Evolutionary conservation across 2,888 invertebrate species (phyloP).

Genomic region (Aplocera efformata): DNA sequence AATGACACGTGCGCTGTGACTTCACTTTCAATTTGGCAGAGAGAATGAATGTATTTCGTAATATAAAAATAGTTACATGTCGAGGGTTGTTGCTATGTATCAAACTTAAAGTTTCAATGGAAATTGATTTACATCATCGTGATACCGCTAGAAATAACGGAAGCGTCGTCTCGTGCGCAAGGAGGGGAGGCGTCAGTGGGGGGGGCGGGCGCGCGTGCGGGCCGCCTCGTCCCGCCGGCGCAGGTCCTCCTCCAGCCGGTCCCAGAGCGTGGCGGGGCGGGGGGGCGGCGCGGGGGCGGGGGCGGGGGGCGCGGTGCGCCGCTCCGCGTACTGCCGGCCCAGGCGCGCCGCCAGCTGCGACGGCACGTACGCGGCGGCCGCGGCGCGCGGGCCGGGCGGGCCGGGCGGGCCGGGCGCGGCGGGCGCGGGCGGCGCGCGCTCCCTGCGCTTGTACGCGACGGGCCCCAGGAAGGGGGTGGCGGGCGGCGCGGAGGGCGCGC

Average conservation of each 20-base stretch:
- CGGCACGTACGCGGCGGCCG: slow-evolving; percentile 1
- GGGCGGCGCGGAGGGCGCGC: not conserved
- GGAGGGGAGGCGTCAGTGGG: not conserved
- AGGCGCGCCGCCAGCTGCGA: slow-evolving; percentile 1
- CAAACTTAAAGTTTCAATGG: too few species aligned
- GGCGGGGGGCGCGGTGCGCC: not conserved
- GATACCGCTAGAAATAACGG: too few species aligned
- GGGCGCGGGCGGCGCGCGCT: not conserved
- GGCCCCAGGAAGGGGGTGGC: not conserved
- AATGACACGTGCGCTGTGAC: too few species aligned
- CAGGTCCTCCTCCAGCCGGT: slow-evolving; percentile 1
- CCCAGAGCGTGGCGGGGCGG: not conserved
- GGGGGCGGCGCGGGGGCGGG: not conserved
- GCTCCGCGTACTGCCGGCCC: slow-evolving; percentile 1
- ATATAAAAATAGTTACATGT: too few species aligned
- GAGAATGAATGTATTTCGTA: too few species aligned
- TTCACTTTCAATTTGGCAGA: too few species aligned
- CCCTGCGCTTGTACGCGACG: not conserved
- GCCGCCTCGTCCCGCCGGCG: not conserved
- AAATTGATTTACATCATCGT: too few species aligned
- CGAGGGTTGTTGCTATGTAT: too few species aligned
- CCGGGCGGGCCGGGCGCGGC: not conserved
- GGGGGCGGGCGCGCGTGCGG: not conserved
- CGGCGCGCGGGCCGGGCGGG: not conserved
- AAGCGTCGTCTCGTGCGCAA: too few species aligned